Evolutionary conservation across 2,113 vertebrate genomes (phyloP).

Genomic region (Brevimyrus niger): DNA sequence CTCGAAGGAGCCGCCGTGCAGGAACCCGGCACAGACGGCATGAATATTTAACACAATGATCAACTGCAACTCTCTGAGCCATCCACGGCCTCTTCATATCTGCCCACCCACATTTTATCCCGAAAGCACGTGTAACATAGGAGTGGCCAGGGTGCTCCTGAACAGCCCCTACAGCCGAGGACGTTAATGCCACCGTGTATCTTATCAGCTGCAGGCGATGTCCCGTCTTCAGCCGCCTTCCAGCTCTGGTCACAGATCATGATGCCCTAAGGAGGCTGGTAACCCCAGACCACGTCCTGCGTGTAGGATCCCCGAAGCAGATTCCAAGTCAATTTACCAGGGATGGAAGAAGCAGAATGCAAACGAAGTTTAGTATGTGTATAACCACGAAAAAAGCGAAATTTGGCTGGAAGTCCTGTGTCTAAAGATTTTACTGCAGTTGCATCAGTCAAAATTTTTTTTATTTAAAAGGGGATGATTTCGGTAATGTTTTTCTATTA

Average conservation of each 20-base stretch:
- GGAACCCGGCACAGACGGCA: not conserved
- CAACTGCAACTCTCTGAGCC: not conserved
- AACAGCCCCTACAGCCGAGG: not conserved
- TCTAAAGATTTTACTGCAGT: not conserved
- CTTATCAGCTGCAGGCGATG: not conserved
- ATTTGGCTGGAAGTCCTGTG: not conserved
- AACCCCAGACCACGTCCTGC: not conserved
- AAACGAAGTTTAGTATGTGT: not conserved
- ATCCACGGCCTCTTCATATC: not conserved
- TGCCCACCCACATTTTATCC: not conserved
- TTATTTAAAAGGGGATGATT: not conserved
- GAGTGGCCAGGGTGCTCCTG: not conserved
- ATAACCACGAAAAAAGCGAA: not conserved
- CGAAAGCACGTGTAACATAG: not conserved
- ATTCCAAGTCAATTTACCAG: not conserved
- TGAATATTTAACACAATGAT: slow-evolving; percentile 1
- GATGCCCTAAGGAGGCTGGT: not conserved
- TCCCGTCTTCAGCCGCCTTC: not conserved
- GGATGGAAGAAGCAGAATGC: not conserved
- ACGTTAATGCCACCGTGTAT: not conserved
- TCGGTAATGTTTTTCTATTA: not conserved
- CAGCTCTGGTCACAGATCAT: not conserved
- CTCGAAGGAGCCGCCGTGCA: not conserved
- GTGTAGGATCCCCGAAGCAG: not conserved
- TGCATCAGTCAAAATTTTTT: not conserved